Evolutionary conservation across 2,113 vertebrate genomes (phyloP), one percentile per base, ranked within the genome.

Genomic region (Tetrao urogallus): DNA sequence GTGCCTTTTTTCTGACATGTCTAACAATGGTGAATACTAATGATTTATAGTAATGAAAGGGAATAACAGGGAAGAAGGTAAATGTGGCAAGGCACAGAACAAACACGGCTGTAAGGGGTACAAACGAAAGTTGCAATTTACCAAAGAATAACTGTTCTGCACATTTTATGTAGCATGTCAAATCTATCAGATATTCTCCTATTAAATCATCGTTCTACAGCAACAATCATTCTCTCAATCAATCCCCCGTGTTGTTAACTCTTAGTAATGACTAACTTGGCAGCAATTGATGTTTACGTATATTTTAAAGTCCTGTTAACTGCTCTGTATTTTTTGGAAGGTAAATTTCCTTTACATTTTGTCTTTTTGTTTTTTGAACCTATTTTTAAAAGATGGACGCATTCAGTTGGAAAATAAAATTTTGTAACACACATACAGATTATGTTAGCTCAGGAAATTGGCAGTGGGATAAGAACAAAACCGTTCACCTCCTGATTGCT

Each of bases 131-230:
- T 61, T 96, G 85, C 71, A 95, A 94, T 96, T 97, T 97, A 80
- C 57, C 74, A 77, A 93, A 92, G 79, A 96, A 94, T 78, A 97
- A 95, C 34, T 38, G 64, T 84, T 93, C 89, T 95, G 57, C 84
- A 90, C 91, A 92, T 96, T 97, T 97, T 94, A 89, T 96, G 86
- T 91, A 95, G 61, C 74, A 97, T 86, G 88, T 93, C 80, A 96
- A 95, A 96, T 89, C 56, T 93, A 95, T 95, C 89, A 93, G 82
- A 96, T 93, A 97, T 97, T 97, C 70, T 83, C 78, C 95, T 97
- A 96, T 95, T 96, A 97, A 97, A 97, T 94, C 73, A 95, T 96
- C 95, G 86, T 96, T 95, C 92, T 88, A 80, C 89, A 96, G 94
- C 93, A 88, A 80, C 87, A 96, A 84, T 77, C 88, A 97, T 95